These are phyloP conservation scores for Ochotona curzoniae DNA, from an alignment of 2,113 vertebrate species.

Conservation along the genomic window DNA sequence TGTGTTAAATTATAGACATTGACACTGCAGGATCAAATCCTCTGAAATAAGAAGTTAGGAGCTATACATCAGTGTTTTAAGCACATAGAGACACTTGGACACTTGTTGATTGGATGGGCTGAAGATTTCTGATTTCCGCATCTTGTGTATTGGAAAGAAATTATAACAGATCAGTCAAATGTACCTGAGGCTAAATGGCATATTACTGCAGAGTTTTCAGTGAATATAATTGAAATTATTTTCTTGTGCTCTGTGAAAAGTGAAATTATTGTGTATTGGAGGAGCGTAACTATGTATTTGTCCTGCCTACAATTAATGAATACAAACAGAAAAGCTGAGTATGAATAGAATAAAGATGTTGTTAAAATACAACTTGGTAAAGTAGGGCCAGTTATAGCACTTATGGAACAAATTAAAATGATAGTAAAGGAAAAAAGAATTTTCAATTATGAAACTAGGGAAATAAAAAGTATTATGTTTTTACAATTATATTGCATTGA, in stretches of 20 bases:
- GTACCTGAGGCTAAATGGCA: background rate
- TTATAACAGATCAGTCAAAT: background rate
- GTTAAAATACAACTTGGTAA: background rate
- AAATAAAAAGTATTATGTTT: slow-evolving; percentile 23
- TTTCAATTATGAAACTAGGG: slow-evolving; percentile 6
- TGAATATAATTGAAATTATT: slow-evolving; percentile 50
- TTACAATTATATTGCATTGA: slow-evolving; percentile 18
- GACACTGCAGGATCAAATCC: background rate
- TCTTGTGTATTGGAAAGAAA: slow-evolving; percentile 12
- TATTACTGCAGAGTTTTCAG: slow-evolving; percentile 22
- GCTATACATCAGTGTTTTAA: background rate
- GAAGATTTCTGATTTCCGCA: background rate
- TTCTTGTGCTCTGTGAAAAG: slow-evolving; percentile 43
- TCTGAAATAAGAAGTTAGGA: background rate
- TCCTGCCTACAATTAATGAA: slow-evolving; percentile 44
- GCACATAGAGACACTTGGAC: background rate
- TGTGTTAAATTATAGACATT: slow-evolving; percentile 16
- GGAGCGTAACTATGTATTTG: slow-evolving; percentile 58
- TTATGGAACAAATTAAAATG: background rate
- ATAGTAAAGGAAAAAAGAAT: background rate
- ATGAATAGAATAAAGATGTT: background rate
- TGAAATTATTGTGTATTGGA: slow-evolving; percentile 54
- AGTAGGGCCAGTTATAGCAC: background rate
- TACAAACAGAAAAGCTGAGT: background rate
- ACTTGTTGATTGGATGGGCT: background rate